These are phyloP conservation scores for Hypolimnas misippus DNA, from an alignment of 2,888 invertebrate genomes.

Conservation along the genomic window DNA sequence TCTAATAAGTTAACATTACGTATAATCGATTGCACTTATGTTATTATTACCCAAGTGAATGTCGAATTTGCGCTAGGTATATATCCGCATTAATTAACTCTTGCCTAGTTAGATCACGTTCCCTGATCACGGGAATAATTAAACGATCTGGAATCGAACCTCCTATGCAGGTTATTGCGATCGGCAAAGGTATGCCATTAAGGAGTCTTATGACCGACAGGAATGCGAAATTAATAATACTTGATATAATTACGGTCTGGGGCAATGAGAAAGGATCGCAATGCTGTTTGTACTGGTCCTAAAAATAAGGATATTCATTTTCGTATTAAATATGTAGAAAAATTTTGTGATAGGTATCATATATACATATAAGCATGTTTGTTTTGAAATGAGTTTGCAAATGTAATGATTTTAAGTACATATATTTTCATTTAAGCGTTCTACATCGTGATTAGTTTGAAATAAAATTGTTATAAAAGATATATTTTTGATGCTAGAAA, in stretches of 20 bases:
- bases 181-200: conserved; percentile 24
- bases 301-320: not conserved
- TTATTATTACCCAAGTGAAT: not conserved
- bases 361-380: no score
- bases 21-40: no score
- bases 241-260: conserved; percentile 9
- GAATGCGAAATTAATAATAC: conserved; percentile 13
- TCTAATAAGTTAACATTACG: no score
- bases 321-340: not conserved
- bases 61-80: conserved; percentile 43
- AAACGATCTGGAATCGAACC: conserved; percentile 18
- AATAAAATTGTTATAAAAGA: no score
- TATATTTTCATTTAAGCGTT: no score
- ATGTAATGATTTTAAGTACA: no score
- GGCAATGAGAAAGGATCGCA: not conserved
- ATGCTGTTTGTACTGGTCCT: not conserved
- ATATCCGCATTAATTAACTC: conserved; percentile 15
- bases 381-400: no score
- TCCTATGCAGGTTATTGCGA: conserved; percentile 18
- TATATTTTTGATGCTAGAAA: no score
- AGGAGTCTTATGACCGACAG: conserved; percentile 6
- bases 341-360: no score
- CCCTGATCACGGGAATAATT: conserved; percentile 21
- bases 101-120: conserved; percentile 16
- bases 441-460: no score